Conservation (phyloP, 2,113 vertebrate genomes). For the Paradisaea rubra region DNA sequence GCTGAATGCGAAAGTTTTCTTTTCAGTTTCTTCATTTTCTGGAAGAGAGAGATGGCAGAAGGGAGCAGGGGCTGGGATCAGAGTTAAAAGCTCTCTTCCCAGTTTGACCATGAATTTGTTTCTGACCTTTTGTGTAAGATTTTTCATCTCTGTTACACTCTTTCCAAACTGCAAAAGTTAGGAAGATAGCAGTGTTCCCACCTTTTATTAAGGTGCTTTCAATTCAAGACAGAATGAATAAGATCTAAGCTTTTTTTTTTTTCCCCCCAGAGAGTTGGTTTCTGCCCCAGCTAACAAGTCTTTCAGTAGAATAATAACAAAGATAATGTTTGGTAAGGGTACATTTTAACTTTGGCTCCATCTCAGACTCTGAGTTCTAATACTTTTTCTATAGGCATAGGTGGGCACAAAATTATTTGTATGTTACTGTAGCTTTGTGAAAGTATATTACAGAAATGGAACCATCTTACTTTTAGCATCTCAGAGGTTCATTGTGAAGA, state of each 20-base stretch:
- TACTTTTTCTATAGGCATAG: neutral
- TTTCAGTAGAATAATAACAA: neutral
- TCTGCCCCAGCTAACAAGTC: neutral
- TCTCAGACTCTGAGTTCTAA: neutral
- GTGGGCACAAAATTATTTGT: neutral
- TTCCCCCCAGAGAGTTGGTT: neutral
- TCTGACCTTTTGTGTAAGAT: neutral
- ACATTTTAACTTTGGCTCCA: neutral
- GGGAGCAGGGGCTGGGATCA: neutral
- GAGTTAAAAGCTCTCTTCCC: neutral
- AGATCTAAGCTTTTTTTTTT: neutral
- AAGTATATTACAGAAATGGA: neutral
- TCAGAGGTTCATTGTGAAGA: neutral
- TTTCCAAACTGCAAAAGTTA: neutral
- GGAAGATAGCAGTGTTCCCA: neutral
- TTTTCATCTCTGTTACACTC: neutral
- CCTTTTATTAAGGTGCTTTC: neutral
- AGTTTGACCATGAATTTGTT: neutral
- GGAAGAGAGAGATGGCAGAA: neutral
- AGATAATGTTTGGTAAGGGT: neutral
- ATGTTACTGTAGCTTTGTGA: neutral
- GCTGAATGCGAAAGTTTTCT: neutral
- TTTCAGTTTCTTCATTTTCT: neutral
- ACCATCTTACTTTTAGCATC: neutral
- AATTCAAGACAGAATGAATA: neutral